phyloP scores from a whole-genome alignment of 2,113 vertebrate species.

The Willisornis vidua region DNA sequence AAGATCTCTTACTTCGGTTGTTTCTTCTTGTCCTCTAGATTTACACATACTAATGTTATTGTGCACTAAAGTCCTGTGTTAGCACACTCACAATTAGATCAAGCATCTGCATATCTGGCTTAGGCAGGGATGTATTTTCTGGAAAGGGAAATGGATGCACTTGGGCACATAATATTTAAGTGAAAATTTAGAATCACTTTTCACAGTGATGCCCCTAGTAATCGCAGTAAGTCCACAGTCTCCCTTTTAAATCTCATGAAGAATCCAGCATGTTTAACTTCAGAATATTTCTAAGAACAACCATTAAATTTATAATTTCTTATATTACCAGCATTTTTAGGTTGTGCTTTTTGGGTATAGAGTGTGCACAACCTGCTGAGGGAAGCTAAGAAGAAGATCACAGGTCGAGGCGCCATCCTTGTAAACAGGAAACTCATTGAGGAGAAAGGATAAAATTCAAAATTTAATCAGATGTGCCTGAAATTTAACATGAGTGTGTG shows the following conservation, averaged over 20 bases:
- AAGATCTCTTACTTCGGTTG: background rate
- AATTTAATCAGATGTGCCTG: background rate
- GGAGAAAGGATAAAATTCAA: background rate
- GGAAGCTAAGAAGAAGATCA: background rate
- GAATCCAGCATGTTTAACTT: background rate
- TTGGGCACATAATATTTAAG: background rate
- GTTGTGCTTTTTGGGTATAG: background rate
- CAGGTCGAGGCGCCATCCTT: background rate
- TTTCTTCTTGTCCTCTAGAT: background rate
- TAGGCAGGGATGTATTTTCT: background rate
- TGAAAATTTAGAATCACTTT: background rate
- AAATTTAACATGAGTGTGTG: background rate
- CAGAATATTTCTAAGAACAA: background rate
- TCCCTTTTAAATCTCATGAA: background rate
- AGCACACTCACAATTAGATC: background rate
- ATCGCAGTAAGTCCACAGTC: background rate
- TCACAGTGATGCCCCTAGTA: background rate
- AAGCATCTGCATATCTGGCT: background rate
- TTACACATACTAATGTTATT: background rate
- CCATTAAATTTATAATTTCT: background rate
- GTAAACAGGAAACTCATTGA: background rate
- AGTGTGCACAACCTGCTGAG: background rate
- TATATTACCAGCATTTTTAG: background rate
- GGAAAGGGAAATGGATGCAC: background rate
- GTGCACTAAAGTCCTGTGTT: background rate